Conservation (phyloP, 2,113 vertebrate species). For the Panurus biarmicus region DNA sequence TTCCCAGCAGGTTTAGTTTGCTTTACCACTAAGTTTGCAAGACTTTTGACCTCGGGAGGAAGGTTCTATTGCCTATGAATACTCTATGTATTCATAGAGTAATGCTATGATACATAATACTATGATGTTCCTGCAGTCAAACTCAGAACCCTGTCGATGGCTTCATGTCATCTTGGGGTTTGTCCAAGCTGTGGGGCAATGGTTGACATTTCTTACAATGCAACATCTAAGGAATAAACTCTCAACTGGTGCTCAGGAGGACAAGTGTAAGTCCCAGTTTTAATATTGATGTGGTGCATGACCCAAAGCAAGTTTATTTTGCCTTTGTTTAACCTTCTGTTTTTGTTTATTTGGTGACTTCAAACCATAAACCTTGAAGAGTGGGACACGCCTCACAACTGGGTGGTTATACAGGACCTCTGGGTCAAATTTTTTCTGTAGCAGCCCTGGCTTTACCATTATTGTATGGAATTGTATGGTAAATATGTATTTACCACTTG, state of each 20-base stretch:
- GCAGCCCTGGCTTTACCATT: background rate
- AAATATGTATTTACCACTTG: too few relatives aligned
- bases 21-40: background rate
- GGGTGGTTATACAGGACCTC: background rate
- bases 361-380: background rate
- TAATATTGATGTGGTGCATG: background rate
- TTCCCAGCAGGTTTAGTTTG: background rate
- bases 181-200: background rate
- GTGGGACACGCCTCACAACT: background rate
- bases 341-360: background rate
- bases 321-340: background rate
- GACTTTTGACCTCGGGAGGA: background rate
- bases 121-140: background rate
- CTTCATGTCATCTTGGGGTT: background rate
- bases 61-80: background rate
- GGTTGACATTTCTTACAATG: background rate
- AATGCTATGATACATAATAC: too few relatives aligned
- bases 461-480: background rate
- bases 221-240: background rate
- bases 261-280: background rate
- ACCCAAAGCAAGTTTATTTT: background rate
- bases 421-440: background rate
- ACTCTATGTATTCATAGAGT: too few relatives aligned
- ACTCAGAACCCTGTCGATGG: accelerated
- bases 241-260: background rate